A percentile compares a stretch with the other conserved stretches of the same genome.
Conservation (phyloP, 2,797 vertebrate genomes). For the Phataginus tricuspis region DNA sequence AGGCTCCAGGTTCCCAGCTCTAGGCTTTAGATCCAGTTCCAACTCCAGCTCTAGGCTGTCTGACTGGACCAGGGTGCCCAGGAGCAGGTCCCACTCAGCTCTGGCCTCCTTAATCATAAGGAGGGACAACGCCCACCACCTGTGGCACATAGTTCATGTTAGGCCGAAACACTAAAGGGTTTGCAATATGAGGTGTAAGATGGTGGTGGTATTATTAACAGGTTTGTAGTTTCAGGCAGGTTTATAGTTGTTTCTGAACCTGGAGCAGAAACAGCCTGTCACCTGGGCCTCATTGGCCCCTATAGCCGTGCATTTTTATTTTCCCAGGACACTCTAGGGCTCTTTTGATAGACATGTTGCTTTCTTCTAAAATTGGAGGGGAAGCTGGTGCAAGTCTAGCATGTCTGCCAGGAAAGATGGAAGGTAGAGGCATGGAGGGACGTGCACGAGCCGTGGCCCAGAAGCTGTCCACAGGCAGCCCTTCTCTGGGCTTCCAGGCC, state of each 20-base stretch:
- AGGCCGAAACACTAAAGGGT: background rate
- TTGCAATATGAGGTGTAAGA: no score
- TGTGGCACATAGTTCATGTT: background rate
- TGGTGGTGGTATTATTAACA: background rate
- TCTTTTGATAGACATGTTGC: background rate
- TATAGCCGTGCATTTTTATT: rapidly evolving
- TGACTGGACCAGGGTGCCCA: rapidly evolving
- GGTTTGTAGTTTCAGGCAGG: no score
- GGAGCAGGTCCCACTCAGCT: background rate
- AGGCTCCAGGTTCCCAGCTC: background rate
- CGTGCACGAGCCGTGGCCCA: background rate
- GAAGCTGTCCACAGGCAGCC: rapidly evolving
- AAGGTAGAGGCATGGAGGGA: no score
- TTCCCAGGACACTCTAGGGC: rapidly evolving
- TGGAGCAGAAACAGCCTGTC: no score
- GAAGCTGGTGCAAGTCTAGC: background rate
- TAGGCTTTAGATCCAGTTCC: background rate
- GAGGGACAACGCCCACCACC: background rate
- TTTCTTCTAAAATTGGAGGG: background rate
- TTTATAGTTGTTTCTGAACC: background rate
- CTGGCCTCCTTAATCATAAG: background rate
- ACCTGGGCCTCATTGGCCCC: background rate
- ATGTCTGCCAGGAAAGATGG: background rate
- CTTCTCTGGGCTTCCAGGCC: background rate
- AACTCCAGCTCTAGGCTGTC: background rate